These are phyloP conservation scores for Coelinius sp. DNA, from an alignment of 2,888 invertebrate species.

Conservation along the genomic window DNA sequence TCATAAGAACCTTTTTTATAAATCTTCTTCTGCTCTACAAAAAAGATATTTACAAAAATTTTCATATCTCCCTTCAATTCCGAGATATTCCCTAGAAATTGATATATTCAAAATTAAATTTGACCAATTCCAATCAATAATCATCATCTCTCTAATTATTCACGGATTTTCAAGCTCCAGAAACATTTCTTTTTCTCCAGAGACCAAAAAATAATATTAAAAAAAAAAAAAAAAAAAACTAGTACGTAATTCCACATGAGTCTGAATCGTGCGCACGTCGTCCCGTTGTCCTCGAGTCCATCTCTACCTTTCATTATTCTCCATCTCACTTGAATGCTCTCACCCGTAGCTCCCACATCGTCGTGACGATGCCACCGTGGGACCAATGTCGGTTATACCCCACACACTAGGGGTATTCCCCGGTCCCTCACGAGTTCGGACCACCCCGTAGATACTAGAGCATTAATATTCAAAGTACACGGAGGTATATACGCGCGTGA, in stretches of 20 bases:
- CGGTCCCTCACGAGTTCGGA: conserved; percentile 51
- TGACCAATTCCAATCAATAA: too few species aligned
- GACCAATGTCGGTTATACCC: conserved; percentile 38
- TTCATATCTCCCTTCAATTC: too few species aligned
- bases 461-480: conserved; percentile 61
- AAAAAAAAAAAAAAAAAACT: conserved; percentile 7
- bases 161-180: too few species aligned
- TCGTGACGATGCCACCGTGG: conserved; percentile 42
- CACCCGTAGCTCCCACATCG: conserved; percentile 36
- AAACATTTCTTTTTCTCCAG: neutral
- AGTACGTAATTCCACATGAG: conserved; percentile 36
- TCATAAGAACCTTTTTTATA: too few species aligned
- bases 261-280: conserved; percentile 31
- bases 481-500: conserved; percentile 42
- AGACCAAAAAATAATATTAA: neutral
- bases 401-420: conserved; percentile 20
- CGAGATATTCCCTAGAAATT: too few species aligned
- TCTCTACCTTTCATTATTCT: conserved; percentile 28
- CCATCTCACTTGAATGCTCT: conserved; percentile 19
- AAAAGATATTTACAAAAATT: too few species aligned
- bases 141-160: too few species aligned
- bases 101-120: too few species aligned
- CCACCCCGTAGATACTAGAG: conserved; percentile 58
- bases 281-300: conserved; percentile 31
- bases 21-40: too few species aligned